Percentiles rank a stretch among this genome's conserved stretches.
These are phyloP conservation scores for Rhopalosiphum maidis DNA, from an alignment of 1,140 invertebrate genomes.

Conservation along the genomic window DNA sequence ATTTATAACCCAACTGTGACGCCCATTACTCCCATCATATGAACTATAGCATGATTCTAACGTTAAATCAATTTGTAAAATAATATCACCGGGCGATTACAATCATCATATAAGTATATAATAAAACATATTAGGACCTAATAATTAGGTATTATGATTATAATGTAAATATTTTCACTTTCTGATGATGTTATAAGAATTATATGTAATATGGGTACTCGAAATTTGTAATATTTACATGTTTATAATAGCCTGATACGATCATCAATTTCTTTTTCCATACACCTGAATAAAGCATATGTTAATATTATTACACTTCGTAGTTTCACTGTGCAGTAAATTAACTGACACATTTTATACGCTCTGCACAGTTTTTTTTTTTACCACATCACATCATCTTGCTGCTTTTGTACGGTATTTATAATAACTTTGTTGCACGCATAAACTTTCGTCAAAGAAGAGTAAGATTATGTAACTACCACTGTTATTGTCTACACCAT, in stretches of 20 bases:
- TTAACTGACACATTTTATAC: background rate
- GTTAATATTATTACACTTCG: background rate
- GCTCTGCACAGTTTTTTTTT: background rate
- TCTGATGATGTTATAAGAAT: background rate
- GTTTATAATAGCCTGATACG: background rate
- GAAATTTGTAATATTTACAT: background rate
- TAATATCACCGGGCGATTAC: background rate
- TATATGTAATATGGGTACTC: background rate
- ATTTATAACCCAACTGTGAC: background rate
- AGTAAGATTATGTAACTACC: background rate
- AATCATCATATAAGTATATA: too few relatives aligned
- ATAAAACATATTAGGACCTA: background rate
- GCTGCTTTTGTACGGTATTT: background rate
- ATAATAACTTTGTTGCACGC: background rate
- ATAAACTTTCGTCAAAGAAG: conserved; percentile 12
- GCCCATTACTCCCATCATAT: background rate
- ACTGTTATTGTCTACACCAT: background rate
- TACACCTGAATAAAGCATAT: background rate
- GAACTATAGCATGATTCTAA: background rate
- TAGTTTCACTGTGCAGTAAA: background rate
- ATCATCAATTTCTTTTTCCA: background rate
- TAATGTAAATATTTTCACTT: background rate
- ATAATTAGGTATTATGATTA: background rate
- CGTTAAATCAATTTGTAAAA: background rate
- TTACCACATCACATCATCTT: background rate